Evolutionary conservation across 64 coral and sea anemone genomes (phyloP).

Genomic region (Porites australiensis): DNA sequence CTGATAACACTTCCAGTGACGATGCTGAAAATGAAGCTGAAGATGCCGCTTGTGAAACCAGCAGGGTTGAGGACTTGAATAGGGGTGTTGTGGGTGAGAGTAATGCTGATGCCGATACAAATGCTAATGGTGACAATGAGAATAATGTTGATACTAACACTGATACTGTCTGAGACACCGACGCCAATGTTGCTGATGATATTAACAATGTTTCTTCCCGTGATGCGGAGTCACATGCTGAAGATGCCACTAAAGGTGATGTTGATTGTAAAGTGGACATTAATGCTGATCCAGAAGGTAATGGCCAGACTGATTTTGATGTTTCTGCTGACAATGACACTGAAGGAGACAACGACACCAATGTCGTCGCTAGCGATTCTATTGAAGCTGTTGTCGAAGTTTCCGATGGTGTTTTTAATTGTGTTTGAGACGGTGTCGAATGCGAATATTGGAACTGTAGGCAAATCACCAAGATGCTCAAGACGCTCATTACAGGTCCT

Average conservation of each 20-base stretch:
- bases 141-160: neutral
- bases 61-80: neutral
- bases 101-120: neutral
- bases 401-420: neutral
- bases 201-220: too few species aligned
- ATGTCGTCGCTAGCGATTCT: neutral
- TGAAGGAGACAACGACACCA: too few species aligned
- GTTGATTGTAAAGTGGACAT: neutral
- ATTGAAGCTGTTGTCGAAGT: neutral
- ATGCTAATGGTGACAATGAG: neutral
- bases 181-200: neutral
- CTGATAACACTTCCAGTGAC: too few species aligned
- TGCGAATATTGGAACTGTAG: too few species aligned
- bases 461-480: too few species aligned
- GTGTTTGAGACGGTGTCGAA: neutral
- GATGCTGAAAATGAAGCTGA: neutral
- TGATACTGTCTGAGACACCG: neutral
- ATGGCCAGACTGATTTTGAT: too few species aligned
- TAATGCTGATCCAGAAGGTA: too few species aligned
- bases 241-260: neutral
- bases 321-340: too few species aligned
- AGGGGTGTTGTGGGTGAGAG: neutral
- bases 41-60: neutral
- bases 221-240: neutral
- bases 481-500: too few species aligned